Percentiles rank a stretch among this genome's conserved stretches.
Conservation (phyloP, 2,888 invertebrate species). For the Phlogophora meticulosa region DNA sequence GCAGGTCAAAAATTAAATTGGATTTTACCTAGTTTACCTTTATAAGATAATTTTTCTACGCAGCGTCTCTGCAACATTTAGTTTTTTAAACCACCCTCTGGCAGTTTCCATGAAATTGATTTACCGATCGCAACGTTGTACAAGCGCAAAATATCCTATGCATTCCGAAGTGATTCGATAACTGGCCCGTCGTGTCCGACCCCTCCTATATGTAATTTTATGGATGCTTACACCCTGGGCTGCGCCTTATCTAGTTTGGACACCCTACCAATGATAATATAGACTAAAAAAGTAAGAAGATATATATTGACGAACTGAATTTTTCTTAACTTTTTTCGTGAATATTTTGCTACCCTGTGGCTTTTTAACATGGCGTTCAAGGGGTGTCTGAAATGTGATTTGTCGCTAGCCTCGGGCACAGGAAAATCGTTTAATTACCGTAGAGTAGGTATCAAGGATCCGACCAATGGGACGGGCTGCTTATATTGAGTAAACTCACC, state of each 20-base stretch:
- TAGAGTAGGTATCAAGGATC: conserved; percentile 84
- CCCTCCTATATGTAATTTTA: conserved; percentile 80
- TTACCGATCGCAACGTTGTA: conserved; percentile 70
- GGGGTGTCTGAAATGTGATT: conserved; percentile 83
- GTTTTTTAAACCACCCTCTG: conserved; percentile 11
- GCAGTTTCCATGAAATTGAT: conserved; percentile 72
- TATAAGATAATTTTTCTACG: neutral
- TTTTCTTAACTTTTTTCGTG: neutral
- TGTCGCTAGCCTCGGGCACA: conserved; percentile 82
- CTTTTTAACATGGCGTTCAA: conserved; percentile 33
- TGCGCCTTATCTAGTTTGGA: conserved; percentile 73
- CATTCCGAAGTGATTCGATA: conserved; percentile 85
- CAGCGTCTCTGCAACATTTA: neutral
- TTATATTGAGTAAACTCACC: conserved; percentile 76
- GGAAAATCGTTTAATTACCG: conserved; percentile 86
- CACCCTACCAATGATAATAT: conserved; percentile 63
- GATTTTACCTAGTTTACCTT: neutral
- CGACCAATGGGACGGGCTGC: conserved; percentile 84
- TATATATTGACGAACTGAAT: conserved; percentile 25
- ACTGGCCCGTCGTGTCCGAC: conserved; percentile 74
- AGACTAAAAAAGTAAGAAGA: conserved; percentile 33
- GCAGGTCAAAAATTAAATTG: neutral
- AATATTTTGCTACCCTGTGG: conserved; percentile 41
- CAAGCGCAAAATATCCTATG: conserved; percentile 83
- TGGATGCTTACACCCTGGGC: conserved; percentile 77